A percentile compares a stretch with the other conserved stretches of the same genome.
phyloP scores from a whole-genome alignment of 2,797 vertebrate species.

The Tenualosa thibaudeaui region DNA sequence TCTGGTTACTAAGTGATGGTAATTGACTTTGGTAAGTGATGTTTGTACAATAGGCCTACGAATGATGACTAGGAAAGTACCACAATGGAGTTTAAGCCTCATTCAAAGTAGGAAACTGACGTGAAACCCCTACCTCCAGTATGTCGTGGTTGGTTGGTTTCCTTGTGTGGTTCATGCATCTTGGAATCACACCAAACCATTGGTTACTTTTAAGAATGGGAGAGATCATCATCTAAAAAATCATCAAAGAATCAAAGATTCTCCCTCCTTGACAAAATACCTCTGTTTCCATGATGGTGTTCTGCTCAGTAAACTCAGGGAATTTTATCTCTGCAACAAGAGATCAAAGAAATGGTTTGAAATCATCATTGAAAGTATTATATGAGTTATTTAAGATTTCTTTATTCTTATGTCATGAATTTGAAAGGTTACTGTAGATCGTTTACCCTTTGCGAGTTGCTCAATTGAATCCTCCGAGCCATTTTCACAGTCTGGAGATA shows the following conservation, averaged over 20 bases:
- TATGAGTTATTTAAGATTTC: neutral
- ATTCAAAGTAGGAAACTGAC: neutral
- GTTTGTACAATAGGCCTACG: neutral
- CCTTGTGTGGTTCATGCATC: neutral
- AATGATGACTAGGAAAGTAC: neutral
- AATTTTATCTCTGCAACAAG: neutral
- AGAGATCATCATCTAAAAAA: neutral
- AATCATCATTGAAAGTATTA: neutral
- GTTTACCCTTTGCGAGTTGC: neutral
- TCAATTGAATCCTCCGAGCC: neutral
- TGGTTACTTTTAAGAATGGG: neutral
- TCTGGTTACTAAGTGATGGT: neutral
- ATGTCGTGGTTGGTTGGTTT: neutral
- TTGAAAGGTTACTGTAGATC: neutral
- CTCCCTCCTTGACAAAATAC: neutral
- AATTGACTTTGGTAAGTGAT: neutral
- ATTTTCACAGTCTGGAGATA: neutral
- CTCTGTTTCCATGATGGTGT: neutral
- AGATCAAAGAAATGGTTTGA: neutral
- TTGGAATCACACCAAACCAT: neutral
- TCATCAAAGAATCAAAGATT: neutral
- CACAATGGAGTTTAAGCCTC: neutral
- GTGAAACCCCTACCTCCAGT: neutral
- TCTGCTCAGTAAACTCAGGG: neutral
- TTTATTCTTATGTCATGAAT: neutral